Conservation (phyloP, 1,140 invertebrate genomes). For the Formica selysi region DNA sequence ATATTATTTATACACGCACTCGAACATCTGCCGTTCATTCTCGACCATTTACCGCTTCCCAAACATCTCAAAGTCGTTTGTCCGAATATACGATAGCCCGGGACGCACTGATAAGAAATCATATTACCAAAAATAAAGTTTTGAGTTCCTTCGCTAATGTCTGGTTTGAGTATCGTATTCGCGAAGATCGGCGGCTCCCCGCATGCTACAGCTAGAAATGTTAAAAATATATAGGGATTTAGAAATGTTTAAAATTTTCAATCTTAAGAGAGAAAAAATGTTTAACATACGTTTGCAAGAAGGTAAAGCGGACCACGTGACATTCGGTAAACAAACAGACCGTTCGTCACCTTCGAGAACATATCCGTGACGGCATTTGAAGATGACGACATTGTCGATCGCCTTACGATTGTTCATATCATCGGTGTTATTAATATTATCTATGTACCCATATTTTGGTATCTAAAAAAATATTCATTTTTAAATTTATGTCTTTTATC, state of each 20-base stretch:
- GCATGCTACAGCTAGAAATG: constrained; percentile 80
- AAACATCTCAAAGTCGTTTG: constrained; percentile 86
- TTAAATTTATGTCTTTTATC: too few species aligned
- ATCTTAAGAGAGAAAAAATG: neutral
- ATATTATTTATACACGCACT: constrained; percentile 80
- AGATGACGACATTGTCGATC: constrained; percentile 76
- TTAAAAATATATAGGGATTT: too few species aligned
- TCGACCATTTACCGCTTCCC: constrained; percentile 87
- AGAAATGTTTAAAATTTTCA: neutral
- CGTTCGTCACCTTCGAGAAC: constrained; percentile 79
- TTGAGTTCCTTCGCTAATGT: constrained; percentile 50
- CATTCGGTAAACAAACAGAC: constrained; percentile 83
- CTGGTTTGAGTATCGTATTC: constrained; percentile 69
- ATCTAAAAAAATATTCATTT: constrained; percentile 53
- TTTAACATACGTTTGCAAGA: constrained; percentile 80
- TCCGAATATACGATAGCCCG: constrained; percentile 86
- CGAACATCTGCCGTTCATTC: constrained; percentile 86
- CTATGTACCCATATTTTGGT: constrained; percentile 82
- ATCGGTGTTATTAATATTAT: constrained; percentile 73
- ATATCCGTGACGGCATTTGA: constrained; percentile 85
- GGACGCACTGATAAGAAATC: constrained; percentile 85
- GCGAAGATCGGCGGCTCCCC: constrained; percentile 75
- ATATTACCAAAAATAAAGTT: constrained; percentile 84
- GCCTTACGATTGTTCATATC: constrained; percentile 57
- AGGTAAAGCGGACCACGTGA: constrained; percentile 85